Evolutionary conservation across 2,797 vertebrate species (phyloP).

Genomic region (Tenualosa ilisha): DNA sequence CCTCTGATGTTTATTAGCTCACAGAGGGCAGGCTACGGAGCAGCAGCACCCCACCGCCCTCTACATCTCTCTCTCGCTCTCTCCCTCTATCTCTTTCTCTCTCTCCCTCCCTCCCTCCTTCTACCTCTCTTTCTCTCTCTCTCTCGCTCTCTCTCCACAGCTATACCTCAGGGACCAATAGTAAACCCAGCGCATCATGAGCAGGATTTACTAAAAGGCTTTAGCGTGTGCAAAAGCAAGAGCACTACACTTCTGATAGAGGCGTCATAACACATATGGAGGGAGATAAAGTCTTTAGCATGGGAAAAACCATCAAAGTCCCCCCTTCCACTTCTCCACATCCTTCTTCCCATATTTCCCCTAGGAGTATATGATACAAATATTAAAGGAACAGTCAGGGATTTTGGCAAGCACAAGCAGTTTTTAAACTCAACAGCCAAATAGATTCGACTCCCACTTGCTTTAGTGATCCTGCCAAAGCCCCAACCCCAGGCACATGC

Average conservation of each 20-base stretch:
- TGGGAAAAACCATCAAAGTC: neutral
- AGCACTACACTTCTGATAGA: neutral
- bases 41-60: neutral
- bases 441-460: neutral
- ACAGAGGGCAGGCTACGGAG: constrained; percentile 17
- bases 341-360: neutral
- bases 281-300: neutral
- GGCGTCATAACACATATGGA: neutral
- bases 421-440: constrained; percentile 16
- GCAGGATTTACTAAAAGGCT: constrained; percentile 5
- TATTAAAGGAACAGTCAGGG: neutral
- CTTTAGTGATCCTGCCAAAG: no score
- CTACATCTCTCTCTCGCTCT: constrained; percentile 21
- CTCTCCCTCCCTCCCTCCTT: neutral
- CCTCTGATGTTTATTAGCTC: constrained; percentile 21
- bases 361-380: constrained; percentile 12
- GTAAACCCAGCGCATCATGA: constrained; percentile 13
- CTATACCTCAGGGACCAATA: constrained; percentile 3
- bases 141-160: neutral
- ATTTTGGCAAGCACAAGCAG: constrained; percentile 9
- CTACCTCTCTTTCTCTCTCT: neutral
- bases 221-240: neutral
- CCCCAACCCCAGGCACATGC: no score
- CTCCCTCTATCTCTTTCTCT: neutral
- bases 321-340: neutral